Evolutionary conservation across 2,888 invertebrate species (phyloP).

Genomic region (Pyrrhia umbra): DNA sequence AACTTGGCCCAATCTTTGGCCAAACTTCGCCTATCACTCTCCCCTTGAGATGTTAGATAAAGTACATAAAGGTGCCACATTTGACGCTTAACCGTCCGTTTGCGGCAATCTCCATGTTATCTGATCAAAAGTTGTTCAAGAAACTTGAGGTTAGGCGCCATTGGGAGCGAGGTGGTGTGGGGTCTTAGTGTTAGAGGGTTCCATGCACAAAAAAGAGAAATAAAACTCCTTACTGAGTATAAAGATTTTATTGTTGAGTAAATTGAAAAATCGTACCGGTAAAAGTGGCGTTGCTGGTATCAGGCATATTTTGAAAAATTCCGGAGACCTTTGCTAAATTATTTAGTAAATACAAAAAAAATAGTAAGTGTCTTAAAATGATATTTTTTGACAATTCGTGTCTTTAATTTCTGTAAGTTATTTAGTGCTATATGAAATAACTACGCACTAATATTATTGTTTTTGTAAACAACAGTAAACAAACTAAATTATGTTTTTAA

Average conservation of each 20-base stretch:
- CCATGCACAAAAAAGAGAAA: neutral
- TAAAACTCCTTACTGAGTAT: conserved; percentile 5
- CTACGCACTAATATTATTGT: neutral
- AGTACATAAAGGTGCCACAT: conserved; percentile 68
- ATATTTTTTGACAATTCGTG: neutral
- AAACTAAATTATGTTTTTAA: conserved; percentile 1
- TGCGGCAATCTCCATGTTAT: conserved; percentile 76
- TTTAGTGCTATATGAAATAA: neutral
- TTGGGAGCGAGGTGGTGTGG: conserved; percentile 37
- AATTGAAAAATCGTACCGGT: no score
- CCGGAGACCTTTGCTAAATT: no score
- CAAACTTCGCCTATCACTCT: conserved; percentile 51
- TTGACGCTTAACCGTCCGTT: conserved; percentile 74
- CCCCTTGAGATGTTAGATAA: conserved; percentile 66
- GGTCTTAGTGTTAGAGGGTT: conserved; percentile 31
- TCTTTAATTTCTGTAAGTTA: neutral
- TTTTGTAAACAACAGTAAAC: neutral
- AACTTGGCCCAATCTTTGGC: conserved; percentile 33
- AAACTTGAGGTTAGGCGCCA: conserved; percentile 66
- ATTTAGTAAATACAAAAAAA: no score
- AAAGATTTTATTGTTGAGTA: no score
- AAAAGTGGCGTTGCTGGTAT: no score
- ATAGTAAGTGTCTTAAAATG: neutral
- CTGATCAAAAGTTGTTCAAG: conserved; percentile 86
- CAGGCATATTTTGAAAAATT: no score